These are phyloP conservation scores for Columbina picui DNA, from an alignment of 2,113 vertebrate species.

Conservation along the genomic window DNA sequence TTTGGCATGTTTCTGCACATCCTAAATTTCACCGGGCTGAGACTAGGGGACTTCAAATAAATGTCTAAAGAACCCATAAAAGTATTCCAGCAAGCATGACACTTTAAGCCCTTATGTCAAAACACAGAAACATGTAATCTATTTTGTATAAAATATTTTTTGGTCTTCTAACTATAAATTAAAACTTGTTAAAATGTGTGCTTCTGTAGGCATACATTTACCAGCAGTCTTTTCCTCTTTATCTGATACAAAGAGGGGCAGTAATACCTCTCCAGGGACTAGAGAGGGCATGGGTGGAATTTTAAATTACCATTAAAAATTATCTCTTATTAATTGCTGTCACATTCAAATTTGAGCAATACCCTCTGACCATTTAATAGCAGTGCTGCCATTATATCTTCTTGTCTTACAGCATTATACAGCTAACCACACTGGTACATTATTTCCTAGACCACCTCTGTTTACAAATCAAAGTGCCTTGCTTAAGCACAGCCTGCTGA, in stretches of 20 bases:
- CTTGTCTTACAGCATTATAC: not conserved
- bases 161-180: conserved; percentile 63
- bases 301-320: conserved; percentile 29
- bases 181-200: conserved; percentile 46
- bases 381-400: not conserved
- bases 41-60: conserved; percentile 71
- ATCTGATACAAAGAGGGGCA: not conserved
- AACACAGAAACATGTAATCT: conserved; percentile 69
- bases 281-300: not conserved
- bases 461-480: conserved; percentile 77
- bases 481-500: conserved; percentile 60
- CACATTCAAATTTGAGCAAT: not conserved
- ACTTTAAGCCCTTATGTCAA: conserved; percentile 73
- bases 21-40: conserved; percentile 75
- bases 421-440: not conserved
- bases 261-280: conserved; percentile 7
- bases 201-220: conserved; percentile 49
- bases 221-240: conserved; percentile 21
- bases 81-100: conserved; percentile 62
- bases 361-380: conserved; percentile 6
- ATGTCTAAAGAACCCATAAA: conserved; percentile 73
- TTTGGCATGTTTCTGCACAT: conserved; percentile 61
- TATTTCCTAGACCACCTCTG: conserved; percentile 62
- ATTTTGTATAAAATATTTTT: conserved; percentile 63
- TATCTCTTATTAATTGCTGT: conserved; percentile 35